These are phyloP conservation scores for Microtus montanus DNA, from an alignment of 2,113 vertebrate genomes.

Conservation along the genomic window DNA sequence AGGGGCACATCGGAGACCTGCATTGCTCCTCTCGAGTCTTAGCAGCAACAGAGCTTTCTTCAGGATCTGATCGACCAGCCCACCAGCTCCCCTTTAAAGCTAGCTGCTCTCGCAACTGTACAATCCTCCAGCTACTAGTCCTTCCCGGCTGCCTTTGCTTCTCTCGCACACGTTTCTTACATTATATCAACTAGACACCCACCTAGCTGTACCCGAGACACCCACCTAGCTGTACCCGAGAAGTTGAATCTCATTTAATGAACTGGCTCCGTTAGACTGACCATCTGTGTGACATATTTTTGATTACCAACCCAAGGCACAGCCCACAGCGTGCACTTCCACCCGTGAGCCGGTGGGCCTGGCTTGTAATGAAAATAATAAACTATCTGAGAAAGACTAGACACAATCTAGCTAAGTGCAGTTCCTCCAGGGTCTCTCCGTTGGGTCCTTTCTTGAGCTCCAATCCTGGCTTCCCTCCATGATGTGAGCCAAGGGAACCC, in stretches of 20 bases:
- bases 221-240: background rate
- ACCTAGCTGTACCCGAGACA: background rate
- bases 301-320: background rate
- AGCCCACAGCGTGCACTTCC: background rate
- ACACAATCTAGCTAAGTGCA: background rate
- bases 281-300: background rate
- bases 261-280: no score
- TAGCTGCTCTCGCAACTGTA: background rate
- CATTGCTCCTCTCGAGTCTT: background rate
- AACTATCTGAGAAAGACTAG: background rate
- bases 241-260: background rate
- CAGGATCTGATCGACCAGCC: background rate
- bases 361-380: background rate
- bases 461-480: background rate
- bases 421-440: background rate
- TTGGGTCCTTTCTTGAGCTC: background rate
- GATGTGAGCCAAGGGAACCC: background rate
- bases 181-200: background rate
- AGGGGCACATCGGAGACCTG: background rate
- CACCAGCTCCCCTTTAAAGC: background rate
- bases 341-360: background rate
- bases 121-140: no score
- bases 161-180: no score
- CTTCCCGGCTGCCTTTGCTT: background rate
- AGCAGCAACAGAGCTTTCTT: background rate